Percentiles rank a stretch among this genome's conserved stretches.
Conservation (phyloP, 2,113 vertebrate species). For the Plotosus lineatus region DNA sequence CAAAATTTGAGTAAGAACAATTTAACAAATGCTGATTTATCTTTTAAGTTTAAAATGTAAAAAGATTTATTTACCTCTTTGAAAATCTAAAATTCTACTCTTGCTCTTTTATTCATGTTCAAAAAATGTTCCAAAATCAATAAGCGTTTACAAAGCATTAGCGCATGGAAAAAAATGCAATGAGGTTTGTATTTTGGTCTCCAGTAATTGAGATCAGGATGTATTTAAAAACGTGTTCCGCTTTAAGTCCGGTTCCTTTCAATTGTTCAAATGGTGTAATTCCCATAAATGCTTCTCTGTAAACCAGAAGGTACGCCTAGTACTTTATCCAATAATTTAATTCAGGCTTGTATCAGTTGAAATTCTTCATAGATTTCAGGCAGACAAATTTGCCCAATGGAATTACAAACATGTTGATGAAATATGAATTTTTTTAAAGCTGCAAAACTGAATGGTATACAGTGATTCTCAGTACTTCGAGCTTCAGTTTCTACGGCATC, state of each 20-base stretch:
- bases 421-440: conserved; percentile 23
- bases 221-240: background rate
- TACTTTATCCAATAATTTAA: too few relatives aligned
- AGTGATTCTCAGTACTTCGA: too few relatives aligned
- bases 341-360: background rate
- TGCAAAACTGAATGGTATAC: conserved; percentile 7
- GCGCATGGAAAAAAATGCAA: background rate
- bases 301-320: too few relatives aligned
- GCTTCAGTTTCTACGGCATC: too few relatives aligned
- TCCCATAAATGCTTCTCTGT: too few relatives aligned
- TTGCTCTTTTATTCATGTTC: background rate
- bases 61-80: too few relatives aligned
- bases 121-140: background rate
- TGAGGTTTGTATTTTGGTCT: background rate
- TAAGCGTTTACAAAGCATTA: background rate
- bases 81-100: too few relatives aligned
- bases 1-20: too few relatives aligned
- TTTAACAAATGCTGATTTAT: too few relatives aligned
- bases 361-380: background rate
- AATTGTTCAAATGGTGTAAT: background rate
- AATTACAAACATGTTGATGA: conserved; percentile 9
- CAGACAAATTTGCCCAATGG: conserved; percentile 25
- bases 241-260: background rate
- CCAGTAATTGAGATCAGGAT: background rate
- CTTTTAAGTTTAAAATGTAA: too few relatives aligned